Conservation (phyloP, 2,888 invertebrate genomes). For the Lasioglossum malachurum region DNA sequence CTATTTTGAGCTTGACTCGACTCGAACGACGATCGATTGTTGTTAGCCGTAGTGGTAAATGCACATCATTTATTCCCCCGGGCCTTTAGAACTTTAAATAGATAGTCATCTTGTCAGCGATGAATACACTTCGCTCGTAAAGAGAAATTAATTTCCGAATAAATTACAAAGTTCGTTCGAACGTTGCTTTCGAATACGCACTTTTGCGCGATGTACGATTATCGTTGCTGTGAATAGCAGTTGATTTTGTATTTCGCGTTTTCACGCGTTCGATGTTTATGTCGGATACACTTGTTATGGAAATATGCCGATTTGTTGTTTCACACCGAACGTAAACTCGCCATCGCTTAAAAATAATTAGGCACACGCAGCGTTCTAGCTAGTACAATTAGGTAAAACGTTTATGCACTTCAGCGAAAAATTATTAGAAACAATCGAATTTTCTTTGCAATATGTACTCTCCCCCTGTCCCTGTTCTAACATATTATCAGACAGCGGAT, state of each 20-base stretch:
- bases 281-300: background rate
- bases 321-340: background rate
- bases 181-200: background rate
- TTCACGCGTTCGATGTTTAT: background rate
- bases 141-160: background rate
- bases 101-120: background rate
- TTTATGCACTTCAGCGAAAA: background rate
- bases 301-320: background rate
- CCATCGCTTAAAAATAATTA: background rate
- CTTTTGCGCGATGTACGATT: background rate
- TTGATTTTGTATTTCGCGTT: background rate
- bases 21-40: constrained; percentile 16
- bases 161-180: background rate
- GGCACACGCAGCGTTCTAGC: too few species aligned
- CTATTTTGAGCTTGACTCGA: constrained; percentile 3
- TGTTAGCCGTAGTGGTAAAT: background rate
- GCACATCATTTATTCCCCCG: background rate
- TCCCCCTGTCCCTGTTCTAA: background rate
- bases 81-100: background rate
- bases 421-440: background rate
- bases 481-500: too few species aligned
- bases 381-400: background rate
- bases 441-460: background rate
- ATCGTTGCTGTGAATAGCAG: background rate
- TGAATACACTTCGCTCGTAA: background rate